Evolutionary conservation across 2,113 vertebrate species (phyloP), one percentile per base, ranked within the genome.

Genomic region (Dromas ardeola): DNA sequence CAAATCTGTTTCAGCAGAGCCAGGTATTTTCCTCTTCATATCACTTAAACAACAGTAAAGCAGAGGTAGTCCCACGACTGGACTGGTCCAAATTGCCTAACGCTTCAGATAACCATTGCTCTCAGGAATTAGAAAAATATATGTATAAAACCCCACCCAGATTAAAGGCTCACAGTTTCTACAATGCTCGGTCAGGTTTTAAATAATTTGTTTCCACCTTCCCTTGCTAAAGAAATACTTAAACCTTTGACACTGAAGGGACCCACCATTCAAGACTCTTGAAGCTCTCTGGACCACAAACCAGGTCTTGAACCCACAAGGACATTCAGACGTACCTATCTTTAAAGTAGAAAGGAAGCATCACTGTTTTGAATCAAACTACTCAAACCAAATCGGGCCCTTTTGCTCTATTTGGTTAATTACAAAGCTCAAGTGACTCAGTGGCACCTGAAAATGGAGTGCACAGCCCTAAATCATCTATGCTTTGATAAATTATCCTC

Each of bases 121-220:
- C 45, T 95, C 71, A 81, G 79, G 67, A 96, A 73, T 89, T 97
- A 96, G 50, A 95, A 96, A 96, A 92, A 95, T 97, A 93, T 67
- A 94, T 38, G 52, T 95, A 94, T 96, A 96, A 97, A 96, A 97
- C 1, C 26, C 79, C 74, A 95, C 74, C 23, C 63, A 45, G 45
- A 80, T 77, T 80, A 96, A 97, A 93, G 62, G 66, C 66, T 91
- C 73, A 85, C 55, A 82, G 70, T 85, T 93, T 85, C 53, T 77
- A 30, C 47, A 63, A 65, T 22, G 40, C 27, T 87, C 1, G 0
- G 49, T 69, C 78, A 81, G 25, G 50, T 70, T 95, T 93, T 34
- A 70, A 77, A 70, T 34, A 2, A 73, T 65, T 88, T 77, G 45
- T 22, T 91, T 58, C 72, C 47, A 71, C 23, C 13, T 11, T 65